Percentiles rank a stretch among this genome's conserved stretches.
phyloP scores from a whole-genome alignment of 1,140 invertebrate genomes.

The Limonius californicus region DNA sequence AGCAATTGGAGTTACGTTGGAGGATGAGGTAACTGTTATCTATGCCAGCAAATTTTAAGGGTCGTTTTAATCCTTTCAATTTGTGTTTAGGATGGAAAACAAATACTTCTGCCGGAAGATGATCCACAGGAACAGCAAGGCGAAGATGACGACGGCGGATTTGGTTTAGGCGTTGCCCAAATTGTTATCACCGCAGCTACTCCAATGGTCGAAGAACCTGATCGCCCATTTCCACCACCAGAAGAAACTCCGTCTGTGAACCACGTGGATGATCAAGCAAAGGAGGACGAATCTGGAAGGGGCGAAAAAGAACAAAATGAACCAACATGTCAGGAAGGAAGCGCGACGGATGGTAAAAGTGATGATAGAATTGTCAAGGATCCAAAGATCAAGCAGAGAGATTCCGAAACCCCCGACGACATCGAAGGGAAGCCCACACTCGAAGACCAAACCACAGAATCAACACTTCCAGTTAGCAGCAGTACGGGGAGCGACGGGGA shows the following conservation, averaged over 20 bases:
- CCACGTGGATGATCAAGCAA: slow-evolving; percentile 40
- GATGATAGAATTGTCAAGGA: slow-evolving; percentile 38
- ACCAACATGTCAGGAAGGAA: not conserved
- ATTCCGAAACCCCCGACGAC: slow-evolving; percentile 31
- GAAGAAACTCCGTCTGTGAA: slow-evolving; percentile 47
- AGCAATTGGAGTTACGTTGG: slow-evolving; percentile 45
- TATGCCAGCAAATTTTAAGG: no score
- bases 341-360: slow-evolving; percentile 34
- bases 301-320: slow-evolving; percentile 30
- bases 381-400: slow-evolving; percentile 33
- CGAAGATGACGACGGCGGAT: slow-evolving; percentile 37
- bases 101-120: slow-evolving; percentile 11
- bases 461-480: slow-evolving; percentile 56
- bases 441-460: slow-evolving; percentile 52
- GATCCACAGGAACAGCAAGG: slow-evolving; percentile 21
- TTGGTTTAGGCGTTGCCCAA: slow-evolving; percentile 72
- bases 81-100: slow-evolving; percentile 15
- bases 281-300: slow-evolving; percentile 22
- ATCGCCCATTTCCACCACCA: slow-evolving; percentile 61
- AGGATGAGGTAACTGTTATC: slow-evolving; percentile 41
- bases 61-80: not conserved
- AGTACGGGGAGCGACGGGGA: slow-evolving; percentile 59
- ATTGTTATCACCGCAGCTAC: slow-evolving; percentile 87
- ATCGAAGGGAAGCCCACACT: slow-evolving; percentile 37
- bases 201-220: slow-evolving; percentile 77